Base-by-base conservation (phyloP, 2,888 invertebrate genomes). In the Peribatodes rhomboidaria region DNA sequence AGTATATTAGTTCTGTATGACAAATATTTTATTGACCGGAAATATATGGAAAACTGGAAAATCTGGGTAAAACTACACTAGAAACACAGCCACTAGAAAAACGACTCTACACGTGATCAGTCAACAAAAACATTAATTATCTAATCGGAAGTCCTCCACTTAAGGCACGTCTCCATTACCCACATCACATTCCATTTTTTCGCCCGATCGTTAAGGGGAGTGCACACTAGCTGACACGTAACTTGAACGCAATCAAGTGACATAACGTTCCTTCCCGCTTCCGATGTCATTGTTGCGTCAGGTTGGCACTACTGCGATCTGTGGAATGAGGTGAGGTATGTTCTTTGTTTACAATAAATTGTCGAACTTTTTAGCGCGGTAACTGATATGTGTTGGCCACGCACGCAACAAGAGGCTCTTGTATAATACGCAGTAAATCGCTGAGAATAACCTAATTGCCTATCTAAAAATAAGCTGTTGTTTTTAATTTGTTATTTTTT, bases 211-310 rank as follows among this genome's bases (percentile, higher is more conserved):
- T 42, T 37, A 44, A 20, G 37, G 33, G 52, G 60, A 56, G 64
- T 61, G 61, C 57, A 27, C 63, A 33, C 50, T 60, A 7, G 57
- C 16, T 11, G 22, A 50, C 52, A 62, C 70, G 68, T 67, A 69
- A 70, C 54, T 52, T 22, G 46, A 49, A 55, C 64, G 72, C 59
- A 72, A 69, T 33, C 13, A 33, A 54, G 49, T 72, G 63, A 66
- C 66, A 61, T 69, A 70, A 72, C 27, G 44, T 50, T 57, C 55
- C 67, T 68, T 70, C 70, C 70, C 70, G 61, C 68, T 72, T 72
- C 72, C 72, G 70, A 64, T 63, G 57, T 58, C 56, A 49, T 47
- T 47, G 61, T 70, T 72, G 42, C 68, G 53, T 70, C 61, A 68
- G 57, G 66, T 61, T 68, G 66, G 64, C 50, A 62, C 35, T 27